Base-by-base conservation (phyloP, 2,797 vertebrate genomes). In the Aratinga solstitialis region DNA sequence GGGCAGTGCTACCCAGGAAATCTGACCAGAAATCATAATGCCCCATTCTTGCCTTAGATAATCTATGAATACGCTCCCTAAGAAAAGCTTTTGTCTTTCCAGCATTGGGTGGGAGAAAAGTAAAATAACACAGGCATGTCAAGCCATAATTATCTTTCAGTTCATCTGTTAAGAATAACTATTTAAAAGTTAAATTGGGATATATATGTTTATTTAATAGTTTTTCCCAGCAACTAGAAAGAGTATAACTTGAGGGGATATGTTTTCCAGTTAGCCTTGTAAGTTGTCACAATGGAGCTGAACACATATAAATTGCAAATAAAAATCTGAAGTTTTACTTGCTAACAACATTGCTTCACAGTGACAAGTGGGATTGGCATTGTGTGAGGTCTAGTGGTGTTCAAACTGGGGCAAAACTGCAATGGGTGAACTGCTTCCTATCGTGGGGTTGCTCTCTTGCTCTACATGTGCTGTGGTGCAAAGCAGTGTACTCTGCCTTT, bases 81-180 rank as follows among this genome's bases (percentile, higher is more conserved):
- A 87, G 63, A 67, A 89, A 90, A 88, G 24, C 54, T 80, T 94
- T 79, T 90, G 63, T 71, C 63, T 93, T 82, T 82, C 17, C 24
- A 76, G 29, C 54, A 34, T 29, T 88, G 43, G 36, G 47, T 89
- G 80, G 51, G 36, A 94, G 43, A 78, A 93, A 90, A 88, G 23
- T 51, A 86, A 88, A 96, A 87, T 34, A 88, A 65, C 34, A 61
- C 6, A 84, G 29, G 21, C 13, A 3, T 73, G 77, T 83, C 74
- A 91, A 93, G 40, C 13, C 16, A 5, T 91, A 84, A 91, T 88
- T 90, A 71, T 82, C 30, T 79, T 84, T 69, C 80, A 65, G 83
- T 84, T 94, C 40, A 84, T 87, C 65, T 32, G 16, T 91, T 82
- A 90, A 86, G 77, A 87, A 88, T 74, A 32, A 56, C 43, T 73